These are phyloP conservation scores for Euphonia xanthogaster DNA, from an alignment of 2,797 vertebrate genomes.

Conservation along the genomic window DNA sequence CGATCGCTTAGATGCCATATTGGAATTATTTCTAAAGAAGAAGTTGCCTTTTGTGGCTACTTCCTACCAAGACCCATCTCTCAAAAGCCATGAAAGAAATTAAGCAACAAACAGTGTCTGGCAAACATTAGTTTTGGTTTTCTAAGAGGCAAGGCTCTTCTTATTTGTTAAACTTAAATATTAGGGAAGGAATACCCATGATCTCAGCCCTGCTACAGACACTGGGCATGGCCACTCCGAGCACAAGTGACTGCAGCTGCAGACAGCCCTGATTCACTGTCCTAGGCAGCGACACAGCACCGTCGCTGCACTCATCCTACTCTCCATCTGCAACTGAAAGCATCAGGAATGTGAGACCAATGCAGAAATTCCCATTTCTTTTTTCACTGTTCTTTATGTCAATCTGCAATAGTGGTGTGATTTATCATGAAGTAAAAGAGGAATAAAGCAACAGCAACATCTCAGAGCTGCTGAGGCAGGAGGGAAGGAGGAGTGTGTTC, in stretches of 20 bases:
- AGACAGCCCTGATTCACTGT: not conserved
- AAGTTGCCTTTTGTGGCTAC: not conserved
- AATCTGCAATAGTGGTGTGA: not conserved
- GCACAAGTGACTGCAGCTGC: fast-evolving
- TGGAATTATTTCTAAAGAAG: not conserved
- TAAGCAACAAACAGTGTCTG: not conserved
- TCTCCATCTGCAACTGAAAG: not conserved
- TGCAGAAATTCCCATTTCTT: not conserved
- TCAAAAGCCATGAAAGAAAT: not conserved
- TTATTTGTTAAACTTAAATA: not conserved
- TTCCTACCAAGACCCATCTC: not conserved
- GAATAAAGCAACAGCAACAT: not conserved
- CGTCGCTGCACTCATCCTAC: fast-evolving
- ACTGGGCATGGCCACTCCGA: fast-evolving
- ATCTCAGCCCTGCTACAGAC: not conserved
- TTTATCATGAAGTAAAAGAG: not conserved
- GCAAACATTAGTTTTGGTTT: not conserved
- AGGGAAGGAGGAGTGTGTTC: fast-evolving
- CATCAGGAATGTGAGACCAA: not conserved
- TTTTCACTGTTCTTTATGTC: not conserved
- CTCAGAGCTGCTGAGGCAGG: not conserved
- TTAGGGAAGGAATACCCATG: not conserved
- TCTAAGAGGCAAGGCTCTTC: not conserved
- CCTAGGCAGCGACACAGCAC: not conserved
- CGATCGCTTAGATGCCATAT: not conserved